Conservation (phyloP, 2,113 vertebrate genomes). For the Athene noctua region DNA sequence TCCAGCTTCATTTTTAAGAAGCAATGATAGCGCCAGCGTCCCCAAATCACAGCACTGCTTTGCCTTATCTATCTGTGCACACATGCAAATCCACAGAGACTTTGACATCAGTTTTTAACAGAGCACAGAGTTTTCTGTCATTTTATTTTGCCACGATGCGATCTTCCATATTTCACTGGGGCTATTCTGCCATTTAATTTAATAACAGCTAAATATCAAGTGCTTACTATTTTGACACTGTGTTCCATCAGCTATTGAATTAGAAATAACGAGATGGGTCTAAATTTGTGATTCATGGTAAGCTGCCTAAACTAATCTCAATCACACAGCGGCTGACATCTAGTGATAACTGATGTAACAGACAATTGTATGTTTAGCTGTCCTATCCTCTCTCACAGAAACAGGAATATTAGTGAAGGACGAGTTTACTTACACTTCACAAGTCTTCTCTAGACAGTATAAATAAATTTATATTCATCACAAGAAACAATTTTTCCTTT, state of each 20-base stretch:
- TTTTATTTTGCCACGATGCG: constrained; percentile 16
- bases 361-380: not conserved
- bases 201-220: constrained; percentile 54
- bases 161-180: constrained; percentile 31
- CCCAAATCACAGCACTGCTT: not conserved
- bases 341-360: not conserved
- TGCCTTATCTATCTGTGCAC: not conserved
- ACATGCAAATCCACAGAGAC: not conserved
- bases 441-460: not conserved
- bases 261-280: constrained; percentile 15
- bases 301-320: not conserved
- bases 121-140: not conserved
- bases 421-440: not conserved
- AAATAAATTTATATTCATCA: not conserved
- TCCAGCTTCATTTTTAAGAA: not conserved
- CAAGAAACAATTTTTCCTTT: not conserved
- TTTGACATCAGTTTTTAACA: not conserved
- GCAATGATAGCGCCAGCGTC: not conserved
- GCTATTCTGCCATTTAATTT: constrained; percentile 17
- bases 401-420: not conserved
- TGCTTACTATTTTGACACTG: constrained; percentile 27
- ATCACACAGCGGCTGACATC: rapidly evolving
- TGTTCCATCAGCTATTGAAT: constrained; percentile 4
- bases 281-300: constrained; percentile 16
- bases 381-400: not conserved